Base-by-base conservation (phyloP, 2,797 vertebrate species). In the Ambastaia sidthimunki region DNA sequence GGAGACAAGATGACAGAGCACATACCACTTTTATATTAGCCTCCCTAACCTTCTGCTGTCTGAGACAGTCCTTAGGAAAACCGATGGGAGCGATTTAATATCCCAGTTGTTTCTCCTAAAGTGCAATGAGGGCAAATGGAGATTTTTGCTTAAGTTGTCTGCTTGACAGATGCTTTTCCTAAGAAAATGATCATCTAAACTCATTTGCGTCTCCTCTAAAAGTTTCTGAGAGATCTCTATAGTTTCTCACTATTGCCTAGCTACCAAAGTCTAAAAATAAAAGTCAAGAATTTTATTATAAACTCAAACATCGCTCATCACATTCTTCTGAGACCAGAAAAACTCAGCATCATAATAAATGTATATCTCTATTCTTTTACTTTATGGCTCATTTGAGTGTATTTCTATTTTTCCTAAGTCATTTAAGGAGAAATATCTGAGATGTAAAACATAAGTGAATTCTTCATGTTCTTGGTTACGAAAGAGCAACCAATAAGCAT, bases 1-100 rank as follows among this genome's bases (percentile, higher is more conserved):
- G 60, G 19, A 65, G 57, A 52, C 48, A 37, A 57, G 13, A 71
- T 65, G 71, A 57, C 48, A 10, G 28, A 52, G 67, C 71, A 69
- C 71, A 50, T 47, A 48, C 62, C 4, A 4, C 80, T 63, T 59
- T 78, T 68, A n/a, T 41, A 71, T 71, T 55, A 71, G 15, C 52
- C 55, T 74, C 31, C 37, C 23, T 50, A 50, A 10, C 60, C 66
- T 59, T 31, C 73, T 80, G 63, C 65, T 41, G 72, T 47, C 48
- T 66, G 18, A 16, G 47, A 37, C 73, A 54, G 62, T 13, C 59
- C 23, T 28, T 44, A 44, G 41, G 41, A 44, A 11, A 44, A 16
- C 25, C 25, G 16, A 12, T 6, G 57, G 16, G 59, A 62, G 28
- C 59, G 15, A 25, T 60, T 60, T 28, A 31, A 60, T 60, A 60